Evolutionary conservation across 2,888 invertebrate genomes (phyloP).

Genomic region (Hydrotaea diabolus): DNA sequence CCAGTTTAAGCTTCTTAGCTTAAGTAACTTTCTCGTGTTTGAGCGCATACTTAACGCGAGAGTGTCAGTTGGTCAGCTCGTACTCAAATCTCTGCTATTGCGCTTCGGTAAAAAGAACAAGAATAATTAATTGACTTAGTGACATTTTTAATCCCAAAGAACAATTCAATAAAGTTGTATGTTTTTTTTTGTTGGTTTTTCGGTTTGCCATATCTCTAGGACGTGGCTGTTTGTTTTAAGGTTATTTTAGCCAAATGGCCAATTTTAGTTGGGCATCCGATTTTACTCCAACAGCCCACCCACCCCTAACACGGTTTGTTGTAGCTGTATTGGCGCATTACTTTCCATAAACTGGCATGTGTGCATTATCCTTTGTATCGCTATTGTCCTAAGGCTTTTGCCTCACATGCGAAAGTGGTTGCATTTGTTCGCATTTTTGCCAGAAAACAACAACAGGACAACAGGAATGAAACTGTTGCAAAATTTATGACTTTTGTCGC

Average conservation of each 20-base stretch:
- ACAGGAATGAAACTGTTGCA: constrained; percentile 62
- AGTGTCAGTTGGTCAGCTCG: neutral
- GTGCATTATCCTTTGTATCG: constrained; percentile 56
- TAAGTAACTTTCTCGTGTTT: constrained; percentile 12
- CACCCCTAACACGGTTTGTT: constrained; percentile 12
- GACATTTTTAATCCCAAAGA: constrained; percentile 59
- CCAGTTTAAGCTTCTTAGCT: constrained; percentile 52
- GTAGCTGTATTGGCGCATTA: neutral
- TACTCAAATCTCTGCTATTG: neutral
- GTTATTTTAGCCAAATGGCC: constrained; percentile 44
- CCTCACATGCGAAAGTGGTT: constrained; percentile 56
- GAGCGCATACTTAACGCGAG: constrained; percentile 21
- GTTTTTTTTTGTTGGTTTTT: constrained; percentile 48
- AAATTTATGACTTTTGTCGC: constrained; percentile 77
- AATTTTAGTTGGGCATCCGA: neutral
- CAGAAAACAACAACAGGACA: neutral
- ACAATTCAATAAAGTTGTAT: constrained; percentile 52
- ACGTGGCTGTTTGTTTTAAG: constrained; percentile 17
- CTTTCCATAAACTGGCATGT: constrained; percentile 58
- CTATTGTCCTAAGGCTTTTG: constrained; percentile 28
- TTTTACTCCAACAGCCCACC: constrained; percentile 57
- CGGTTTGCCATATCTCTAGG: constrained; percentile 16
- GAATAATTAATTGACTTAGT: constrained; percentile 64
- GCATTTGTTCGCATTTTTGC: constrained; percentile 38
- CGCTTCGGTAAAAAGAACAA: neutral